Base-by-base conservation (phyloP, 2,113 vertebrate genomes). In the Scartelaos histophorus region DNA sequence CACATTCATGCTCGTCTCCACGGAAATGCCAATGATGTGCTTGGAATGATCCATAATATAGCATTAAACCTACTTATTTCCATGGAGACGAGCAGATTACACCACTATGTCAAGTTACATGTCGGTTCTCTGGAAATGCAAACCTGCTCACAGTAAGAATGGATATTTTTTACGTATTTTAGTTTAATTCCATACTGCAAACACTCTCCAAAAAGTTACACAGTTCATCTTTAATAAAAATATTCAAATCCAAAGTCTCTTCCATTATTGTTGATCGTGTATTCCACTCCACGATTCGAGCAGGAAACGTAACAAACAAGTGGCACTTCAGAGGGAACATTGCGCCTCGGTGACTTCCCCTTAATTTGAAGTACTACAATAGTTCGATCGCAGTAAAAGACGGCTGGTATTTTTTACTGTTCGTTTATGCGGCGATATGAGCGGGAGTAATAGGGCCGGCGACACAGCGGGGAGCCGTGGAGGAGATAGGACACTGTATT, bases 331-430 rank as follows among this genome's bases (percentile, higher is more conserved):
- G 47, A 15, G n/a, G 3, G 34, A 34, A 3, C 22, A 56, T 29
- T 67, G 22, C 64, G 77, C 80, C 38, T 80, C 45, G 25, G 22
- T 34, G 68, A 81, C 66, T 71, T 29, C 69, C 16, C 80, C 29
- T 24, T 58, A 71, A 75, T 69, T 24, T 7, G 35, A 64, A 71
- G 71, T 68, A 69, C 58, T 82, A 67, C 69, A 70, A 11, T 38
- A 10, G 78, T 65, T 81, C 84, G 71, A 79, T 34, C 61, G 70
- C 76, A 69, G 21, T 78, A 64, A 73, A 76, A 70, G 29, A 47
- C 51, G 9, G 35, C 34, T 67, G 4, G 10, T 45, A 45, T 34
- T 75, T 38, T n/a, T 71, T 49, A 76, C 13, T 69, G 21, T 15
- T 38, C 60, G 16, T 5, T 62, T 29, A 67, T 24, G 22, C 21